phyloP scores from a whole-genome alignment of 1,140 invertebrate genomes.

The Melanaphis sacchari region DNA sequence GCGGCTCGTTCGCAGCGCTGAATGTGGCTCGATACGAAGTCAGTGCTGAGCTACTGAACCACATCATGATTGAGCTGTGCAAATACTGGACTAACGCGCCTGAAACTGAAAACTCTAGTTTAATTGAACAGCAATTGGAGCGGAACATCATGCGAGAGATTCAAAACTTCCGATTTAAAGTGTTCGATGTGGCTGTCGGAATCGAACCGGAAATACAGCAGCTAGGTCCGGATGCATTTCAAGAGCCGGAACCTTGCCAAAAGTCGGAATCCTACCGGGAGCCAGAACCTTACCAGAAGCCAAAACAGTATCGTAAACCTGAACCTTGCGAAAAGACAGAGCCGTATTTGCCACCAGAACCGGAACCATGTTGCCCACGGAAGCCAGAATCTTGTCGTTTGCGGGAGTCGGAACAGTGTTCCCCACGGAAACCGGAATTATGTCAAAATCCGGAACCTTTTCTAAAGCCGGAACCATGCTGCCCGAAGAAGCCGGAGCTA shows the following conservation, averaged over 20 bases:
- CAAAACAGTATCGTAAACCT: not conserved
- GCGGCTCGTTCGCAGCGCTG: not conserved
- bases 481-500: too few species aligned
- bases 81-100: not conserved
- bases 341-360: too few species aligned
- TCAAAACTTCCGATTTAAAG: not conserved
- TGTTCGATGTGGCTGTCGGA: not conserved
- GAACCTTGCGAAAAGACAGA: not conserved
- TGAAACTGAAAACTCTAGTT: not conserved
- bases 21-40: not conserved
- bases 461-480: not conserved
- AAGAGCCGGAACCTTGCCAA: not conserved
- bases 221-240: not conserved
- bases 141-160: slow-evolving; percentile 27
- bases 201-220: not conserved
- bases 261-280: not conserved
- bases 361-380: too few species aligned
- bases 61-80: slow-evolving; percentile 39
- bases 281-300: not conserved
- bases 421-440: not conserved
- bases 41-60: not conserved
- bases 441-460: too few species aligned
- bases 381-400: not conserved
- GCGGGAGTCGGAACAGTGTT: not conserved
- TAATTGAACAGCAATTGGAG: not conserved